These are phyloP conservation scores for Carterocephalus palaemon DNA, from an alignment of 2,888 invertebrate genomes.

Conservation along the genomic window DNA sequence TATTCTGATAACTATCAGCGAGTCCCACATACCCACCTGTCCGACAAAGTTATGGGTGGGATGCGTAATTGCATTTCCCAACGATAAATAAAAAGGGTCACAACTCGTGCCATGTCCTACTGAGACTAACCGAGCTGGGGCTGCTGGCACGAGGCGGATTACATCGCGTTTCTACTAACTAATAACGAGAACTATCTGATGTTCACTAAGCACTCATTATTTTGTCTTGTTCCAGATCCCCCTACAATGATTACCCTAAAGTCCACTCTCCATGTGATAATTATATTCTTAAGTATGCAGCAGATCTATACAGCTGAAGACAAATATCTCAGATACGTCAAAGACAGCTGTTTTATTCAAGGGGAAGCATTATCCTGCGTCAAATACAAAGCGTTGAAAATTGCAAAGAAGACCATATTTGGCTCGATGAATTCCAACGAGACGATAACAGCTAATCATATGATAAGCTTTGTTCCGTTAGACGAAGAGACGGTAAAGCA, in stretches of 20 bases:
- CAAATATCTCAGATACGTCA: conserved; percentile 63
- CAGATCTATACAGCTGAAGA: conserved; percentile 45
- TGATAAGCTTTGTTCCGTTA: conserved; percentile 63
- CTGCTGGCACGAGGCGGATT: no score
- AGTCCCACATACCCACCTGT: no score
- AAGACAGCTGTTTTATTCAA: conserved; percentile 62
- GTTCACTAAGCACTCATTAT: no score
- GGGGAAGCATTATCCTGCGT: conserved; percentile 67
- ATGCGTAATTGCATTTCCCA: no score
- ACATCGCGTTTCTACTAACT: no score
- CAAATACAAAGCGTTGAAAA: conserved; percentile 68
- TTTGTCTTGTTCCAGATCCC: conserved; percentile 21
- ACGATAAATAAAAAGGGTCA: no score
- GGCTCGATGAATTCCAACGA: conserved; percentile 56
- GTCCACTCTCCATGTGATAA: conserved; percentile 17
- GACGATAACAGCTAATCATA: conserved; percentile 57
- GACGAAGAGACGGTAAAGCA: conserved; percentile 54
- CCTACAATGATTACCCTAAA: conserved; percentile 25
- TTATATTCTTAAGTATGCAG: conserved; percentile 27
- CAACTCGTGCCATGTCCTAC: no score
- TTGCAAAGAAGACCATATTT: conserved; percentile 63
- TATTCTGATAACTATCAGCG: no score
- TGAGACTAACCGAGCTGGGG: no score
- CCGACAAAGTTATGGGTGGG: no score
- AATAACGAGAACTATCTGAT: no score